Evolutionary conservation across 2,888 invertebrate genomes (phyloP), one percentile per base, ranked within the genome.

Genomic region (Sialis lutaria): DNA sequence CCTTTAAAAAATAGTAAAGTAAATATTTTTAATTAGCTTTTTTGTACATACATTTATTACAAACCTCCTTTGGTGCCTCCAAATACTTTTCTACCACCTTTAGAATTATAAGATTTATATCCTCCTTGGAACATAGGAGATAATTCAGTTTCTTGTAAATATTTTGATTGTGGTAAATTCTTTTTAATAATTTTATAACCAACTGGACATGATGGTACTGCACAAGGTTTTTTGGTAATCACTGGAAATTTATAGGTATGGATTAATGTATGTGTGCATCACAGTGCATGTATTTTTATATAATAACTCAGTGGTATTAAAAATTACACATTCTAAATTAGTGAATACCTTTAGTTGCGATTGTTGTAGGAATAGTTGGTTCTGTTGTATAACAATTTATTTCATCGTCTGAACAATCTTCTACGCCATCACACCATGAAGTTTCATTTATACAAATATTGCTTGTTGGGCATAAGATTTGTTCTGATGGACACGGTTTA

Each of bases 391-490:
- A 57, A 55, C 89, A 90, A 48, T 75, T 66, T 3, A 65, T 62
- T 64, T 90, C 90, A 60, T 90, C 90, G 57, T 89, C 88, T 0
- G 82, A 78, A 56, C 90, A 90, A 62, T 90, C 82, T 51, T 75
- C 72, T 0, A 85, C 65, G 0, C 86, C 87, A 59, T 90, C 79
- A 58, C 90, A 90, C 88, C 89, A 89, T 8, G 72, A 65, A 0
- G 71, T 65, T 37, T 74, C 69, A 0, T 78, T 69, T 10, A 89
- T 72, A 57, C 89, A 89, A 45, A 78, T 67, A 49, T 79, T 77
- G 58, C 79, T 82, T 0, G 83, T 82, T 1, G 79, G 79, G 55
- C 89, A 90, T 30, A 83, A 65, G 40, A 67, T 70, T 10, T 77
- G 75, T 13, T 72, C 74, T n/a, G 62, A 58, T 0, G 77, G 73